These are phyloP conservation scores for Epinephelus awoara DNA, from an alignment of 2,797 vertebrate species.

Conservation along the genomic window DNA sequence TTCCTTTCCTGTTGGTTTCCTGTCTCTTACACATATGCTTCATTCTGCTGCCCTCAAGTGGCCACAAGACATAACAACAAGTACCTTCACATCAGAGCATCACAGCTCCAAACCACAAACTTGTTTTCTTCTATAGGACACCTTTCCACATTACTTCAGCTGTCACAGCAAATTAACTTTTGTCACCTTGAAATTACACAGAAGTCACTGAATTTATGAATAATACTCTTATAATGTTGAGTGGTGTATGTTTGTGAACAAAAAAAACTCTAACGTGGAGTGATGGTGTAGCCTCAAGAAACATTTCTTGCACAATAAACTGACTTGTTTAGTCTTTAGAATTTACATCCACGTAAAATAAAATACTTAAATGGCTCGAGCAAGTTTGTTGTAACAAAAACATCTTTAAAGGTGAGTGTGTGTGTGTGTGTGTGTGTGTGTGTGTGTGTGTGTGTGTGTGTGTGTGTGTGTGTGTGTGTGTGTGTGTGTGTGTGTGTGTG, in stretches of 20 bases:
- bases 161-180: slow-evolving; percentile 62
- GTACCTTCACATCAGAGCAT: slow-evolving; percentile 45
- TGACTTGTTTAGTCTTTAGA: not conserved
- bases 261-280: too few relatives aligned
- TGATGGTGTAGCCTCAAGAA: not conserved
- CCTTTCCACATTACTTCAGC: slow-evolving; percentile 41
- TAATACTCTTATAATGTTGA: too few relatives aligned
- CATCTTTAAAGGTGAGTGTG: too few relatives aligned
- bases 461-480: too few relatives aligned
- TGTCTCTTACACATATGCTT: too few relatives aligned
- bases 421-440: too few relatives aligned
- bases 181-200: too few relatives aligned
- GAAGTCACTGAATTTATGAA: too few relatives aligned
- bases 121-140: slow-evolving; percentile 21
- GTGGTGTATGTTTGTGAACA: too few relatives aligned
- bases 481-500: too few relatives aligned
- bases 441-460: too few relatives aligned
- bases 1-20: too few relatives aligned
- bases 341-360: not conserved
- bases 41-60: slow-evolving; percentile 58
- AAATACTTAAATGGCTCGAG: not conserved
- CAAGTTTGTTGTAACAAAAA: not conserved
- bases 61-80: slow-evolving; percentile 43
- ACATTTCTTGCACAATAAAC: not conserved
- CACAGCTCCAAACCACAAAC: slow-evolving; percentile 46